phyloP scores from a whole-genome alignment of 2,113 vertebrate species.

The Pollimyrus isidori region DNA sequence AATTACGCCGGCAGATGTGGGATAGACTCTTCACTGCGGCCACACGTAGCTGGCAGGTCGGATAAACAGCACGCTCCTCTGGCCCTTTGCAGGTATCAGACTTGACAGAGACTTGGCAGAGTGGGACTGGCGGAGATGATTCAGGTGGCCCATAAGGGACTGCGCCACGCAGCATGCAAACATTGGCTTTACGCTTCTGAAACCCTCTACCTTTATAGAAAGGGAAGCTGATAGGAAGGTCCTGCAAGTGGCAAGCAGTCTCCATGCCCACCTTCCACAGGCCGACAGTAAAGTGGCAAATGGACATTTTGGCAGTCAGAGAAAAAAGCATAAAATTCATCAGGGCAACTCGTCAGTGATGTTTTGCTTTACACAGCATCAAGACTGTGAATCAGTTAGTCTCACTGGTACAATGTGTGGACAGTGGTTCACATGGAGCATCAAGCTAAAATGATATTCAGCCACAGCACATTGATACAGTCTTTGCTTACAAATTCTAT shows the following conservation, averaged over 20 bases:
- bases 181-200: neutral
- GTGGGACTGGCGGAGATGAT: neutral
- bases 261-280: neutral
- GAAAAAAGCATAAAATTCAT: neutral
- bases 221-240: neutral
- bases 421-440: neutral
- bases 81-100: constrained; percentile 15
- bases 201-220: neutral
- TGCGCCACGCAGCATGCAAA: neutral
- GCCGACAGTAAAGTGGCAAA: neutral
- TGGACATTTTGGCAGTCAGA: neutral
- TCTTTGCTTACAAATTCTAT: neutral
- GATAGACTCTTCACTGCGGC: constrained; percentile 15
- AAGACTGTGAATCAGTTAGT: neutral
- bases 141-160: neutral
- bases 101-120: constrained; percentile 35
- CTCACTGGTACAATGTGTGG: neutral
- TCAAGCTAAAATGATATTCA: neutral
- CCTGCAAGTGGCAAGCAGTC: neutral
- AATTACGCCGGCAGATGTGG: constrained; percentile 1
- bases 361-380: neutral
- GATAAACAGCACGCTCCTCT: constrained; percentile 35
- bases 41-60: constrained; percentile 23
- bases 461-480: neutral
- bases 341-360: neutral